Percentiles rank a stretch among this genome's conserved stretches.
Conservation (phyloP, 35 echinoderm and acorn worm species). For the Eucidaris tribuloides region DNA sequence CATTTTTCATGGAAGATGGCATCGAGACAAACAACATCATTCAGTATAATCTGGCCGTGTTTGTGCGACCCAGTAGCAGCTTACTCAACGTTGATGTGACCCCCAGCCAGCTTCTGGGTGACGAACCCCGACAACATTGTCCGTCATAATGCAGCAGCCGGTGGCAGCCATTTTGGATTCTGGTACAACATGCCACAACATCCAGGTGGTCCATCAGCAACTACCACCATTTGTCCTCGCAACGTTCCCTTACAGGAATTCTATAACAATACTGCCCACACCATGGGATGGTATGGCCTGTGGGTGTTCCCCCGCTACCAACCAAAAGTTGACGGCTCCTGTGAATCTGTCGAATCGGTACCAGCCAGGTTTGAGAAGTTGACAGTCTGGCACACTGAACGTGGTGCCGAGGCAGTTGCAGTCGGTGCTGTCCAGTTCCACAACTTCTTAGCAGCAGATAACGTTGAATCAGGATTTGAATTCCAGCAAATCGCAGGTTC, state of each 20-base stretch:
- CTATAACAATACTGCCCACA: conserved; percentile 69
- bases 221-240: conserved; percentile 44
- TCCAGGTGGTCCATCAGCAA: conserved; percentile 65
- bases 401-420: conserved; percentile 63
- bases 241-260: conserved; percentile 51
- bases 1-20: conserved; percentile 77
- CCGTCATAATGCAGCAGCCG: conserved; percentile 73
- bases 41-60: conserved; percentile 78
- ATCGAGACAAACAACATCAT: conserved; percentile 80
- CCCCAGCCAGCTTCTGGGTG: conserved; percentile 70
- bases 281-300: conserved; percentile 64
- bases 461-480: conserved; percentile 48
- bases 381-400: conserved; percentile 56
- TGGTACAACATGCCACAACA: conserved; percentile 68
- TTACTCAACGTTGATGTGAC: conserved; percentile 77
- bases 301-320: conserved; percentile 65
- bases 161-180: conserved; percentile 66
- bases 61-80: conserved; percentile 68
- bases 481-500: background rate
- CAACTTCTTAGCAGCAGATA: conserved; percentile 61
- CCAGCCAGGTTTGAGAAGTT: conserved; percentile 47
- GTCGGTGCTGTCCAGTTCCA: conserved; percentile 62
- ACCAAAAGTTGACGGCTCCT: conserved; percentile 42
- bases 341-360: background rate
- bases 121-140: conserved; percentile 76